Conservation (phyloP, 2,113 vertebrate species). For the Tupaia chinensis region DNA sequence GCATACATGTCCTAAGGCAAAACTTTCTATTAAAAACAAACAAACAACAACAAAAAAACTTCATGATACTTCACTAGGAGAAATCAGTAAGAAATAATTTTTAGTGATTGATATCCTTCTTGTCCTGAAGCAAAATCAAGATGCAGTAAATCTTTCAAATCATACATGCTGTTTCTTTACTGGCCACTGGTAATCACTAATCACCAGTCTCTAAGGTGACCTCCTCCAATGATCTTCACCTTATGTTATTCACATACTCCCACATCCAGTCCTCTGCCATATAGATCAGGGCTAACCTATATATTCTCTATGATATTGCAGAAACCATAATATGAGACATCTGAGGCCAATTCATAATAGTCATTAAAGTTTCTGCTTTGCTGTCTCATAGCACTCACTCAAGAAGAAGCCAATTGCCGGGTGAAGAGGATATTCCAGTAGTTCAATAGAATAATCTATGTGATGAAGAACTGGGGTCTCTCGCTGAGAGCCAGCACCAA, state of each 20-base stretch:
- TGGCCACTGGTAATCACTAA: neutral
- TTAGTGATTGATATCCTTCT: neutral
- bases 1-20: no score
- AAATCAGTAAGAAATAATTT: slow-evolving; percentile 44
- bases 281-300: neutral
- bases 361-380: neutral
- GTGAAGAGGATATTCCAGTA: neutral
- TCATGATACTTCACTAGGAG: neutral
- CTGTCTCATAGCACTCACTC: neutral
- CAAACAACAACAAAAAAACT: neutral
- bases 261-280: neutral
- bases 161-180: neutral
- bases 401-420: neutral
- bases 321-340: neutral
- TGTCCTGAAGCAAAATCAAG: neutral
- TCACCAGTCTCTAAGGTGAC: neutral
- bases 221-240: neutral
- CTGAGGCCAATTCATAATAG: neutral
- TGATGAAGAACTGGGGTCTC: neutral
- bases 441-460: neutral
- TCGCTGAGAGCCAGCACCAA: neutral
- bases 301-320: neutral
- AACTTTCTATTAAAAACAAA: neutral
- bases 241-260: neutral
- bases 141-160: neutral